Conservation (phyloP, 2,797 vertebrate genomes). For the Loris lydekkerianus region DNA sequence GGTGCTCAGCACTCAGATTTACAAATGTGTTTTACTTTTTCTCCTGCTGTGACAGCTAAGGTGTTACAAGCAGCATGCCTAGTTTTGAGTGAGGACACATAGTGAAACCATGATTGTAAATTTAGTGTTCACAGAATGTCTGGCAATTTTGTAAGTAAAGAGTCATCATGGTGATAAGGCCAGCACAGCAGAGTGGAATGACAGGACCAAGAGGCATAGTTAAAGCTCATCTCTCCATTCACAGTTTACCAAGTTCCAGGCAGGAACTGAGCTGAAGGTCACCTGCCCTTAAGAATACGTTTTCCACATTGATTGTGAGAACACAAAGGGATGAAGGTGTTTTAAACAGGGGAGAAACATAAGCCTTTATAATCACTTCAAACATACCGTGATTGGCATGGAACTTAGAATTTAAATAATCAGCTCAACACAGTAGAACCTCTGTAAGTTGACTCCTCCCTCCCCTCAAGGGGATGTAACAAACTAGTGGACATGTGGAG, state of each 20-base stretch:
- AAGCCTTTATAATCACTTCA: background rate
- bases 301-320: background rate
- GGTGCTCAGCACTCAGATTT: slow-evolving; percentile 31
- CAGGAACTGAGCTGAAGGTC: background rate
- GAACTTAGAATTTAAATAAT: background rate
- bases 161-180: background rate
- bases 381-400: background rate
- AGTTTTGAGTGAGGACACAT: slow-evolving; percentile 9
- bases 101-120: slow-evolving; percentile 45
- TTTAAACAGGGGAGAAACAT: background rate
- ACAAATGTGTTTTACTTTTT: background rate
- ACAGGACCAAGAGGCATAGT: background rate
- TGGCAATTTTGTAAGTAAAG: slow-evolving; percentile 12
- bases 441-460: too few species aligned
- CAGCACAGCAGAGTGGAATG: background rate
- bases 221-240: background rate
- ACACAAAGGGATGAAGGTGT: background rate
- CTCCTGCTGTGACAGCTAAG: slow-evolving; percentile 6
- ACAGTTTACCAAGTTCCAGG: background rate
- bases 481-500: too few species aligned
- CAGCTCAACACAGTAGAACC: too few species aligned
- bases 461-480: too few species aligned
- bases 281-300: background rate
- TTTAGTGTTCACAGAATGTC: slow-evolving; percentile 9
- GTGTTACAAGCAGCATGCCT: slow-evolving; percentile 61